A percentile compares a stretch with the other conserved stretches of the same genome.
These are phyloP conservation scores for Bradysia coprophila DNA, from an alignment of 1,140 invertebrate species.

Conservation along the genomic window DNA sequence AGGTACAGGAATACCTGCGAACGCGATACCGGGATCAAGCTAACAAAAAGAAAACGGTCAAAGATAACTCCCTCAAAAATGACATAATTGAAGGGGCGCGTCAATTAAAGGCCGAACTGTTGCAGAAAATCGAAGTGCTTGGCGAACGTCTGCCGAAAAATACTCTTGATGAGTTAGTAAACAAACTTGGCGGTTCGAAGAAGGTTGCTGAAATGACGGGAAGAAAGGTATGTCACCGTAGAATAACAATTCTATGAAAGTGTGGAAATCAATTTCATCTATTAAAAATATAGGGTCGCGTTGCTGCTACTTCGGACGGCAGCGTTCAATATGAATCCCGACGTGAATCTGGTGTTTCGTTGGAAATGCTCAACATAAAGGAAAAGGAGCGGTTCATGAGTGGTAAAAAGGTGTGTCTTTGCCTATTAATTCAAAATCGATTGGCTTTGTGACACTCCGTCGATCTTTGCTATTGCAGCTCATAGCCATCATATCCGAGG, in stretches of 20 bases:
- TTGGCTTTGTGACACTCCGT: neutral
- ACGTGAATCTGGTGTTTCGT: constrained; percentile 63
- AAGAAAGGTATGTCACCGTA: too few species aligned
- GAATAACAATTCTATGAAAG: too few species aligned
- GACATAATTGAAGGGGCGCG: neutral
- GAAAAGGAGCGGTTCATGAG: constrained; percentile 83
- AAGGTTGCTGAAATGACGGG: neutral
- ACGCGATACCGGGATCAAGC: too few species aligned
- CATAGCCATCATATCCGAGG: constrained; percentile 94
- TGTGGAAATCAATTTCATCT: too few species aligned
- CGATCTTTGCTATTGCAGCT: constrained; percentile 37
- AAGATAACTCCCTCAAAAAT: too few species aligned
- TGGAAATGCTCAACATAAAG: constrained; percentile 88
- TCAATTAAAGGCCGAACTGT: neutral
- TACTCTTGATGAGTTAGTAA: neutral
- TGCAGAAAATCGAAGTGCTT: neutral
- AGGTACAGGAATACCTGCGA: constrained; percentile 32
- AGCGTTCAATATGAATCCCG: neutral
- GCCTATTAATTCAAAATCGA: neutral
- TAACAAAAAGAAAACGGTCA: too few species aligned
- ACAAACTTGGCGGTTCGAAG: neutral
- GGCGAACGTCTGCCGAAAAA: neutral
- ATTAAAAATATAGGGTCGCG: too few species aligned
- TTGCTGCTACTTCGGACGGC: neutral
- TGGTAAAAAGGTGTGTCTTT: constrained; percentile 19